These are phyloP conservation scores for Spilarctia lutea DNA, from an alignment of 2,888 invertebrate genomes.

Conservation along the genomic window DNA sequence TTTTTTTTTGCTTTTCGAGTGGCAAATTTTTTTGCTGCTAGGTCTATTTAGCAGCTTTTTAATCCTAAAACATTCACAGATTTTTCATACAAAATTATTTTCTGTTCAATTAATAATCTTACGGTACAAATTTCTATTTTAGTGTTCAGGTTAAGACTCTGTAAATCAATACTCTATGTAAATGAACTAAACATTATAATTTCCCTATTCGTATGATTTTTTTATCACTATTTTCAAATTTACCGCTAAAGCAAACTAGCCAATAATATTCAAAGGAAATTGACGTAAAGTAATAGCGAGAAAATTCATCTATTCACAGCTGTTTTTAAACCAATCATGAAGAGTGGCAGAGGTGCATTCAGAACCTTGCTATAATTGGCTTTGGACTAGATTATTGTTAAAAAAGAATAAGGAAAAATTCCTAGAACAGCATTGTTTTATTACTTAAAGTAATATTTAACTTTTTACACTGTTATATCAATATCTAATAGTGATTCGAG, in stretches of 20 bases:
- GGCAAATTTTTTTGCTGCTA: background rate
- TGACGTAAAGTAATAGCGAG: background rate
- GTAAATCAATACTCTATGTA: background rate
- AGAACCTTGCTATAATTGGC: constrained; percentile 19
- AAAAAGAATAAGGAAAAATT: background rate
- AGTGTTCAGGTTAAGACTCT: background rate
- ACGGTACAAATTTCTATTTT: background rate
- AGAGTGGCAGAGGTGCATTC: constrained; percentile 33
- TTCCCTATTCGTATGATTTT: background rate
- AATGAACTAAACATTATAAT: background rate
- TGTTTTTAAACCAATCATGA: constrained; percentile 48
- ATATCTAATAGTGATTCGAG: background rate
- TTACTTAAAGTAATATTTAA: background rate
- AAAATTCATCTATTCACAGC: constrained; percentile 60
- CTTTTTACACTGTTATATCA: background rate
- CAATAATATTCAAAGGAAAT: constrained; percentile 21
- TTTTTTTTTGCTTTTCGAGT: background rate
- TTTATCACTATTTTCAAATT: constrained; percentile 27
- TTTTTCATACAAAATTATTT: background rate
- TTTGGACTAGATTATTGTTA: background rate
- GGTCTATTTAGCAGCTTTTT: background rate
- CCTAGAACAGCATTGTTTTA: background rate
- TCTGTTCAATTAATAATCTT: background rate
- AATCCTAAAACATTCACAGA: background rate
- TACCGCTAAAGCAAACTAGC: constrained; percentile 31